Conservation (phyloP, 2,113 vertebrate genomes). For the Calonectris borealis region DNA sequence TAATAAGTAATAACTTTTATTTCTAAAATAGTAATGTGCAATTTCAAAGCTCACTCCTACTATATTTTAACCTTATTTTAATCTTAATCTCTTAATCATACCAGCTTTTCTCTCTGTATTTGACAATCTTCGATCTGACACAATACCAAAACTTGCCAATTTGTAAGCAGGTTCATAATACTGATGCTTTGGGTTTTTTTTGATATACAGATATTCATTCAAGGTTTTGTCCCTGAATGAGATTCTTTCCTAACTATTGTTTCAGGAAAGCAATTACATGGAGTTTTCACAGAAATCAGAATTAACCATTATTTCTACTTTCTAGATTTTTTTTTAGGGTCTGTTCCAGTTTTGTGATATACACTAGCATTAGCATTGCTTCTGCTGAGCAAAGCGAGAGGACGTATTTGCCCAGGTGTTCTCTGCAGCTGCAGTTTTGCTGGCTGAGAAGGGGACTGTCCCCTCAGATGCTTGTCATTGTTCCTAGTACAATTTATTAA, state of each 20-base stretch:
- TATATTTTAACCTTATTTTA: background rate
- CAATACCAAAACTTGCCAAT: background rate
- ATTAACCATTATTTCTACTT: background rate
- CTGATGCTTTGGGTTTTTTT: background rate
- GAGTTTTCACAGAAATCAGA: background rate
- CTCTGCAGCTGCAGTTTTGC: background rate
- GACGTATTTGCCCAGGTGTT: background rate
- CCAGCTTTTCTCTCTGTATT: background rate
- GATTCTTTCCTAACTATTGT: background rate
- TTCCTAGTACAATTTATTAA: background rate
- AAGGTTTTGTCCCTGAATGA: background rate
- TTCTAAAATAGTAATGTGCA: background rate
- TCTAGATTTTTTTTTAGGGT: background rate
- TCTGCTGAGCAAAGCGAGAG: background rate
- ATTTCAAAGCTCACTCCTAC: background rate
- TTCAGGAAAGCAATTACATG: background rate
- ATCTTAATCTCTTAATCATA: background rate
- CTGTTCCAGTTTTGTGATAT: background rate
- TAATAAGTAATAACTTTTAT: background rate
- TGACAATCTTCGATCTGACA: background rate
- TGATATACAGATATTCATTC: background rate
- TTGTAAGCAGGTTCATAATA: background rate
- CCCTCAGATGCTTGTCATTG: background rate
- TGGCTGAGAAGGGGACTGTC: background rate
- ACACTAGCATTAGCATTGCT: background rate